A percentile compares a stretch with the other conserved stretches of the same genome.
phyloP scores from a whole-genome alignment of 2,888 invertebrate genomes.

The Pachydiplax longipennis region DNA sequence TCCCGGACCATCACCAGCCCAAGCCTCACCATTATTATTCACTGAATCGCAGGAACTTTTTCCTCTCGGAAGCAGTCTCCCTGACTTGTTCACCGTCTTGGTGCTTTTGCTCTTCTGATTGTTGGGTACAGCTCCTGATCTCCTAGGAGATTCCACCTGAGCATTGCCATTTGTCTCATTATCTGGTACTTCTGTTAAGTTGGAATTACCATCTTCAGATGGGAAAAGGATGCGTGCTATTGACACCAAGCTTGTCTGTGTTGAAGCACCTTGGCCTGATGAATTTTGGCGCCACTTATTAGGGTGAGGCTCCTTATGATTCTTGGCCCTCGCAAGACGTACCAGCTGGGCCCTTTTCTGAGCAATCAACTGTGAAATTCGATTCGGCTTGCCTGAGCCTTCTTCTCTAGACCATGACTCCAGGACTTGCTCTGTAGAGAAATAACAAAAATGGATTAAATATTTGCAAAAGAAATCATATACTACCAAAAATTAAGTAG shows the following conservation, averaged over 20 bases:
- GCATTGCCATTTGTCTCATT: not conserved
- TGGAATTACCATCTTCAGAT: slow-evolving; percentile 15
- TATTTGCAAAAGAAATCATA: too few species aligned
- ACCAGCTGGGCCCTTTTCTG: slow-evolving; percentile 73
- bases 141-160: not conserved
- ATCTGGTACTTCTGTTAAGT: not conserved
- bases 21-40: not conserved
- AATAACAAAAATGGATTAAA: not conserved
- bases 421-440: slow-evolving; percentile 6
- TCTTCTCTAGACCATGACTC: not conserved
- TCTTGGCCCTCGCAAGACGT: slow-evolving; percentile 62
- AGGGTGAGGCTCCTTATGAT: not conserved
- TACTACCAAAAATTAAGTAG: too few species aligned
- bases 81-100: not conserved
- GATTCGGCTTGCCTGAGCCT: slow-evolving; percentile 59
- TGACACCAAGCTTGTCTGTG: slow-evolving; percentile 18
- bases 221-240: slow-evolving; percentile 3
- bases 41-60: not conserved
- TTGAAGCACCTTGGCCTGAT: not conserved
- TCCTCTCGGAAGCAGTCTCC: not conserved
- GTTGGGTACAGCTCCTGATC: not conserved
- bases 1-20: not conserved
- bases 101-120: not conserved
- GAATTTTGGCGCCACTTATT: slow-evolving; percentile 5
- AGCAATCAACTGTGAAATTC: slow-evolving; percentile 76